These are phyloP conservation scores for Holotrichia oblita DNA, from an alignment of 1,140 invertebrate genomes.

Conservation along the genomic window DNA sequence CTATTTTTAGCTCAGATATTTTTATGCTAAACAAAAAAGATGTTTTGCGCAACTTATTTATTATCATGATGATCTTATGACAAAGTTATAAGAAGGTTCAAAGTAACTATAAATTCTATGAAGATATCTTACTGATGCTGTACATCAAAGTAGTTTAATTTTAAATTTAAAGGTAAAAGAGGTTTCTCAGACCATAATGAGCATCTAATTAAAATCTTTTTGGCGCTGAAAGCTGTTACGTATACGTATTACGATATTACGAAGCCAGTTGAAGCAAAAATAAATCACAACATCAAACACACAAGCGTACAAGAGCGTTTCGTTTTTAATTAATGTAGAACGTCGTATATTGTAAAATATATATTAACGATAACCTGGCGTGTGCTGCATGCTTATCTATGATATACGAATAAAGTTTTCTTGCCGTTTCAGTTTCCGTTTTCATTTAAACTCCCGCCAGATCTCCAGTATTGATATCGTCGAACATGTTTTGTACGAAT, in stretches of 20 bases:
- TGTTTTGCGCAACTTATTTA: too few species aligned
- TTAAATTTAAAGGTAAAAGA: too few species aligned
- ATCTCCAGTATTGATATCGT: not conserved
- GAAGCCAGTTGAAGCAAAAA: not conserved
- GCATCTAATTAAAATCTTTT: constrained; percentile 14
- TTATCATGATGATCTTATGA: too few species aligned
- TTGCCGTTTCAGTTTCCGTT: not conserved
- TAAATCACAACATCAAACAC: constrained; percentile 16
- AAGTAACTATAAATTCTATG: too few species aligned
- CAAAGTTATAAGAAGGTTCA: too few species aligned
- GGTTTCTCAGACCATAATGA: too few species aligned
- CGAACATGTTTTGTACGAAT: constrained; percentile 8
- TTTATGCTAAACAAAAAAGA: too few species aligned
- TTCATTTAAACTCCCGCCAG: not conserved
- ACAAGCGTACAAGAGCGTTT: not conserved
- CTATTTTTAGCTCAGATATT: too few species aligned
- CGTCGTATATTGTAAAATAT: constrained; percentile 7
- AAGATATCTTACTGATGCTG: too few species aligned
- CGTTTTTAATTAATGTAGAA: constrained; percentile 14
- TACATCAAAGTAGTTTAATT: too few species aligned
- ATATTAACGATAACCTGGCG: not conserved
- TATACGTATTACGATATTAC: not conserved
- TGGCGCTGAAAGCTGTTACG: not conserved
- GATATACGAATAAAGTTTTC: constrained; percentile 5
- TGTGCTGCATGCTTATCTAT: not conserved